Evolutionary conservation across 1,140 invertebrate species (phyloP), one percentile per base, ranked within the genome.

Genomic region (Antheraea mylitta): DNA sequence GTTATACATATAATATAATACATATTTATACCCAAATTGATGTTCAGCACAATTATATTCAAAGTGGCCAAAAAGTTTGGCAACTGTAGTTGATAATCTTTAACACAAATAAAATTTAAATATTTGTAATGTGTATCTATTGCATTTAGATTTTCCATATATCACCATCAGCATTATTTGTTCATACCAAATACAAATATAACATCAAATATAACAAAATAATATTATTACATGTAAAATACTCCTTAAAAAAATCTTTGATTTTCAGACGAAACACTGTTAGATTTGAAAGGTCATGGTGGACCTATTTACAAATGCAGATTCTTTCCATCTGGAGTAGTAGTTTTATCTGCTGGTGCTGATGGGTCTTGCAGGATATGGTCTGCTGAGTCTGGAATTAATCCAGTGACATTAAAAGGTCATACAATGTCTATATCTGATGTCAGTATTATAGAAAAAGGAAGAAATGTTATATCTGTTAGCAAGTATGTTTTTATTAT

Each of bases 271-370:
- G 90, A 92, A 74, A 68, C 84, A 45, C 77, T 95, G 90, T 82
- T 95, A 70, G 91, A 93, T 63, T 81, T 97, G 67, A 88, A 93
- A 75, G 96, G 95, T 0, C 96, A 96, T 89, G 84, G 94, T 59
- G 94, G 94, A 70, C 95, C 96, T 73, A 94, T 96, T 0, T 96
- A 96, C 81, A 94, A 92, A 67, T 95, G 95, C 79, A 89, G 90
- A 63, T 96, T 96, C 80, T 96, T 96, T 76, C 96, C 96, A 42
- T 96, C 95, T 67, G 95, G 95, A 7, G 80, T 95, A 63, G 96
- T 96, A 22, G 86, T 96, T 1, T 83, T 96, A 60, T 94, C 94
- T 67, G 95, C 94, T 67, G 95, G 95, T 4, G 94, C 95, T 58
- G 96, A 97, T 91, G 94, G 95, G 78, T 93, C 93, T 53, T 87